A percentile compares a stretch with the other conserved stretches of the same genome.
phyloP scores from a whole-genome alignment of 2,113 vertebrate genomes.

The Uria lomvia region DNA sequence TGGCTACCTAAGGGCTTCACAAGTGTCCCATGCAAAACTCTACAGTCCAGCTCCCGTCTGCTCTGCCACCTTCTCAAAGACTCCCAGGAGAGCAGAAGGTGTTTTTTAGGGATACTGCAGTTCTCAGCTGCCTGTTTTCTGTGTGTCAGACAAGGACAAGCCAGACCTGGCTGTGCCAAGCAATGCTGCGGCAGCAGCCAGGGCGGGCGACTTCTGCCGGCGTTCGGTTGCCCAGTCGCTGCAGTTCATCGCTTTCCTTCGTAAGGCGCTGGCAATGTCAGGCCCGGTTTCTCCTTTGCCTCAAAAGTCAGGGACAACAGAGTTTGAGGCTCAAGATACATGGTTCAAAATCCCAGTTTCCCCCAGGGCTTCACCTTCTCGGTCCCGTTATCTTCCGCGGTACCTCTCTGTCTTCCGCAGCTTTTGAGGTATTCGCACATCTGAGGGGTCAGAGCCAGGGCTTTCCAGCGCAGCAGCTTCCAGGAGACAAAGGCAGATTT shows the following conservation, averaged over 20 bases:
- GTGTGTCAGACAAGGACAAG: too few relatives aligned
- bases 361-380: neutral
- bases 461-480: neutral
- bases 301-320: neutral
- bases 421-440: neutral
- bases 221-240: fast-evolving
- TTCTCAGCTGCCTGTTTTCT: neutral
- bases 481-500: neutral
- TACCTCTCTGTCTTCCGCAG: fast-evolving
- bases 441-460: neutral
- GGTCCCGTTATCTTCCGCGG: neutral
- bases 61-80: neutral
- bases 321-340: neutral
- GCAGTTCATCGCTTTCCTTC: neutral
- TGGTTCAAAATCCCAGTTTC: neutral
- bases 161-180: neutral
- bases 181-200: neutral
- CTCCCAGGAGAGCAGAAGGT: neutral
- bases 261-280: neutral
- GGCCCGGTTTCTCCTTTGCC: neutral
- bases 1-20: neutral
- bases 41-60: neutral
- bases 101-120: neutral
- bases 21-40: neutral
- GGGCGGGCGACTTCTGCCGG: neutral